Percentiles rank a stretch among this genome's conserved stretches.
These are phyloP conservation scores for Alaudala cheleensis DNA, from an alignment of 2,113 vertebrate species.

Conservation along the genomic window DNA sequence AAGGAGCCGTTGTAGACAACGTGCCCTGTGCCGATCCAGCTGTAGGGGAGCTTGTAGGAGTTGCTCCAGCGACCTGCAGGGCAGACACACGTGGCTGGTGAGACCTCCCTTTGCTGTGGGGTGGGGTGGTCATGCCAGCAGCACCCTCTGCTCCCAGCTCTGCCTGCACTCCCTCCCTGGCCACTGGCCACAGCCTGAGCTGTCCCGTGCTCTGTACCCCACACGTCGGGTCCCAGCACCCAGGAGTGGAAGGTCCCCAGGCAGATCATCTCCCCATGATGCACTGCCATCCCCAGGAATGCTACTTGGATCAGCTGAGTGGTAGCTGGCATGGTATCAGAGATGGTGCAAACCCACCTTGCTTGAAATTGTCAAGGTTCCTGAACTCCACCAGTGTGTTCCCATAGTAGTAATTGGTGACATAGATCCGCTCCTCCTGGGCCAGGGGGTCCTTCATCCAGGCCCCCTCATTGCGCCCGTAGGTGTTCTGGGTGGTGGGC, in stretches of 20 bases:
- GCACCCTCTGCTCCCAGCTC: not conserved
- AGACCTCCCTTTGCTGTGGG: not conserved
- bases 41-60: constrained; percentile 96
- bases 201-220: not conserved
- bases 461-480: constrained; percentile 89
- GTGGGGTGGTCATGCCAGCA: accelerated
- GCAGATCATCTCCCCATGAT: not conserved
- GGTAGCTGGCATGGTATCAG: accelerated
- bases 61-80: constrained; percentile 90
- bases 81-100: not conserved
- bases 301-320: accelerated
- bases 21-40: constrained; percentile 95
- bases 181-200: not conserved
- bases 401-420: constrained; percentile 94
- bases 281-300: not conserved
- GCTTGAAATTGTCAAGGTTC: constrained; percentile 92
- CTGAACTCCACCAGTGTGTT: constrained; percentile 94
- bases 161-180: not conserved
- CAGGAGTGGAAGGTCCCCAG: not conserved
- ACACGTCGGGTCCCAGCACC: accelerated
- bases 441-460: constrained; percentile 98
- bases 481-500: constrained; percentile 92
- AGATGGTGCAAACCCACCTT: constrained; percentile 72
- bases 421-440: constrained; percentile 85
- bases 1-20: constrained; percentile 91